phyloP scores from a whole-genome alignment of 2,113 vertebrate genomes.

The Galeopterus variegatus region DNA sequence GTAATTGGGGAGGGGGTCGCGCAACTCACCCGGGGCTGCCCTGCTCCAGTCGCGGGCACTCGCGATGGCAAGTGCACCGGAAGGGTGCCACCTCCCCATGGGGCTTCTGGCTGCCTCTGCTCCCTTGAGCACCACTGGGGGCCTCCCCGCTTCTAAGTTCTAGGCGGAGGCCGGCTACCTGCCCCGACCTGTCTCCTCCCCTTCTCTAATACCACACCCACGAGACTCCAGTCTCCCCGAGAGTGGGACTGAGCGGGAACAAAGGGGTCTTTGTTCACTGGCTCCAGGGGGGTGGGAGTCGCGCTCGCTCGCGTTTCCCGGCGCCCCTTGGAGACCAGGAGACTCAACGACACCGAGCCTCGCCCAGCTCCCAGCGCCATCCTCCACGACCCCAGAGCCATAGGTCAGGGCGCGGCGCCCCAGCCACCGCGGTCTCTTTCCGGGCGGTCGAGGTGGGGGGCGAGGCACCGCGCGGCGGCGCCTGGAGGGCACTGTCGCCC shows the following conservation, averaged over 20 bases:
- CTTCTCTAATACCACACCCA: conserved; percentile 76
- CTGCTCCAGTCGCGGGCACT: fast-evolving
- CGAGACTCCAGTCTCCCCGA: conserved; percentile 72
- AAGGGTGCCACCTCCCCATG: not conserved
- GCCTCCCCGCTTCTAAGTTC: conserved; percentile 22
- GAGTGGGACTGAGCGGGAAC: conserved; percentile 76
- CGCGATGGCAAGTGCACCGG: not conserved
- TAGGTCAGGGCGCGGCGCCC: conserved; percentile 72
- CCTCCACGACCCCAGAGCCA: not conserved
- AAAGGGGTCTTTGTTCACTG: conserved; percentile 84
- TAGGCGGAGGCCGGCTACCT: conserved; percentile 73
- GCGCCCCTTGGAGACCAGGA: not conserved
- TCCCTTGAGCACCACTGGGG: not conserved
- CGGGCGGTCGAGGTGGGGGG: not conserved
- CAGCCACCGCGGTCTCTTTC: not conserved
- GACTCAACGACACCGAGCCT: not conserved
- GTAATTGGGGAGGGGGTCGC: not conserved
- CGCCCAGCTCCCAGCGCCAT: not conserved
- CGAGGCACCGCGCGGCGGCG: not conserved
- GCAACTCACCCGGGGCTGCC: not conserved
- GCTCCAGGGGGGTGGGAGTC: conserved; percentile 72
- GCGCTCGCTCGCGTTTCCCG: not conserved
- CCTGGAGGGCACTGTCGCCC: not conserved
- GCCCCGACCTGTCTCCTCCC: conserved; percentile 79
- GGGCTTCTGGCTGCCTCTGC: not conserved